These are phyloP conservation scores for Archocentrus centrarchus DNA, from an alignment of 2,113 vertebrate genomes.

Conservation along the genomic window DNA sequence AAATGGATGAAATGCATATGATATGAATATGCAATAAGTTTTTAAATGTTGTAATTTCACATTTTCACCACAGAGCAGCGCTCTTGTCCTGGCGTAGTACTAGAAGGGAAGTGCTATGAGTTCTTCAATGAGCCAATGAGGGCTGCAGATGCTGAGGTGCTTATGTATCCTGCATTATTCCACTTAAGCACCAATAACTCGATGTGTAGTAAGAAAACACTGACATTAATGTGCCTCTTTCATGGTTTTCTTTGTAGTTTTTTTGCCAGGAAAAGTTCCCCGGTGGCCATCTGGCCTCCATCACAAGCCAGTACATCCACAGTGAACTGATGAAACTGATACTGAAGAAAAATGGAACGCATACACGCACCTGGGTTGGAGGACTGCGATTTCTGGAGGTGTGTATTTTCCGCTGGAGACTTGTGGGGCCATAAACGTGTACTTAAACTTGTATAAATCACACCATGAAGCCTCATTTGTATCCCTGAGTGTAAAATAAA, in stretches of 20 bases:
- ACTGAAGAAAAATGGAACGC: slow-evolving; percentile 2
- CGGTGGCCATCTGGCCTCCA: slow-evolving; percentile 71
- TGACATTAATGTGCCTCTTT: neutral
- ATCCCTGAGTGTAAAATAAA: neutral
- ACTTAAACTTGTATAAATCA: neutral
- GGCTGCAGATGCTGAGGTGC: slow-evolving; percentile 64
- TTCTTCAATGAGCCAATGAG: slow-evolving; percentile 51
- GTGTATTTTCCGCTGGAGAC: slow-evolving; percentile 23
- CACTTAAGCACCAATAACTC: neutral
- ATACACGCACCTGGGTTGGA: slow-evolving; percentile 64
- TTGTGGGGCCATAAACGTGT: neutral
- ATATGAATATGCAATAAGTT: neutral
- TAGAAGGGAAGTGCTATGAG: slow-evolving; percentile 56
- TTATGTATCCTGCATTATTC: neutral
- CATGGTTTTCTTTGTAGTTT: slow-evolving; percentile 34
- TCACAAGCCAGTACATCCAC: slow-evolving; percentile 52
- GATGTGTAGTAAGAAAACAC: neutral
- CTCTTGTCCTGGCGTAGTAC: slow-evolving; percentile 42
- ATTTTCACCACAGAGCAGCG: slow-evolving; percentile 37
- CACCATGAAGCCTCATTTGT: neutral
- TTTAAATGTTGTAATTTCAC: slow-evolving; percentile 14
- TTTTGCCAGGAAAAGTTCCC: slow-evolving; percentile 58
- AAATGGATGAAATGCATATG: neutral
- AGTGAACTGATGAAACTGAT: slow-evolving; percentile 59
- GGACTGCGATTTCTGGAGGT: slow-evolving; percentile 58